Percentiles rank a stretch among this genome's conserved stretches.
Evolutionary conservation across 2,888 invertebrate species (phyloP).

Genomic region (Brachyptera putata): DNA sequence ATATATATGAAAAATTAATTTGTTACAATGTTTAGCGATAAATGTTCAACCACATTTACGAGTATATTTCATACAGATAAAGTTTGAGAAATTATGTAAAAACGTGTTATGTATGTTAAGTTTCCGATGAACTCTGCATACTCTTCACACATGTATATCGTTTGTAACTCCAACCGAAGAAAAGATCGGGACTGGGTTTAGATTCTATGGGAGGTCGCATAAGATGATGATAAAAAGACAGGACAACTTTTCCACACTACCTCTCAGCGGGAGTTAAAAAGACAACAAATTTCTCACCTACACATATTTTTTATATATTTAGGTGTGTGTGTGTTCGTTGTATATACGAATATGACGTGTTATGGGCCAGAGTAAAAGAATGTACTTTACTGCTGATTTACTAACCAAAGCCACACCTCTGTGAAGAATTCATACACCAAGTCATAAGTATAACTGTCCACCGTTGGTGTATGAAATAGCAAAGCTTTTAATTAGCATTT

Average conservation of each 20-base stretch:
- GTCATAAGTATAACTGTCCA: neutral
- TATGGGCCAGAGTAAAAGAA: constrained; percentile 26
- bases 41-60: no score
- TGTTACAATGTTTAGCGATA: no score
- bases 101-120: neutral
- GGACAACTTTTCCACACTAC: constrained; percentile 4
- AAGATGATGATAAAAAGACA: neutral
- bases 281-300: constrained; percentile 30
- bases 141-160: no score
- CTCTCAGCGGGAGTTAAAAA: constrained; percentile 12
- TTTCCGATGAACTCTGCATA: no score
- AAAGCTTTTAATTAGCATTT: constrained; percentile 22
- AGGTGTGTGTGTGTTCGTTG: neutral
- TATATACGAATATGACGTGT: constrained; percentile 17
- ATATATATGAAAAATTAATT: no score
- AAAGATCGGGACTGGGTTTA: no score
- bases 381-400: constrained; percentile 28
- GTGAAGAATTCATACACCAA: constrained; percentile 5
- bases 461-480: neutral
- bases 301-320: constrained; percentile 15
- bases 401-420: constrained; percentile 27
- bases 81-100: constrained; percentile 6
- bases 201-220: constrained; percentile 12
- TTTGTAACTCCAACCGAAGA: neutral
- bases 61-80: no score